Evolutionary conservation across 2,797 vertebrate genomes (phyloP), one percentile per base, ranked within the genome.

Genomic region (Cyprinella venusta): DNA sequence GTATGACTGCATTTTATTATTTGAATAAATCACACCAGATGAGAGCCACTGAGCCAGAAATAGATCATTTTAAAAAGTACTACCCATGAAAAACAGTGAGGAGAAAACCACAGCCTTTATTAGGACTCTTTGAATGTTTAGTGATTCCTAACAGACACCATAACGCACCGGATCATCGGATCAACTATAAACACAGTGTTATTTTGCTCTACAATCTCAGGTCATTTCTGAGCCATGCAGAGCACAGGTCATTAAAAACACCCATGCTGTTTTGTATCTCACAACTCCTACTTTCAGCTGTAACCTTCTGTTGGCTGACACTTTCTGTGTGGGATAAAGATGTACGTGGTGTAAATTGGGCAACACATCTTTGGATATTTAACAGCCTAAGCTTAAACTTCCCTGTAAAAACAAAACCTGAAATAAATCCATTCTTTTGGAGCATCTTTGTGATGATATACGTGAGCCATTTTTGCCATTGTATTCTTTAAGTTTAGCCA

Each of bases 181-280:
- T 64, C 59, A 64, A 40, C n/a, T 2, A 33, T 42, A 50, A 81
- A 64, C 56, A 40, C 59, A 72, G 9, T 1, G 30, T 54, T 38
- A 52, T 64, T 16, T 40, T 21, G 8, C 40, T 24, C 19, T 15
- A 48, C 13, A 64, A 16, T 2, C 33, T 56, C 38, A 67, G 63
- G 71, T 42, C 59, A 24, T 71, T 54, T 83, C 63, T 36, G 18
- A 68, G 38, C 30, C 30, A 16, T 16, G 45, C 45, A 15, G 68
- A 50, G 59, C 48, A 33, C 56, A 36, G 16, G 33, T 72, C 56
- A 71, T 79, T 79, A 65, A 72, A 83, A 65, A 79, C 8, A 42
- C 61, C 12, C 61, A 68, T 16, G 36, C 72, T 83, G 71, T 18
- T 76, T 18, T 45, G 50, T 45, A 56, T 68, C 64, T 15, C 19